Evolutionary conservation across 64 coral and sea anemone genomes (phyloP), one percentile per base, ranked within the genome.

Genomic region (Montipora foliosa): DNA sequence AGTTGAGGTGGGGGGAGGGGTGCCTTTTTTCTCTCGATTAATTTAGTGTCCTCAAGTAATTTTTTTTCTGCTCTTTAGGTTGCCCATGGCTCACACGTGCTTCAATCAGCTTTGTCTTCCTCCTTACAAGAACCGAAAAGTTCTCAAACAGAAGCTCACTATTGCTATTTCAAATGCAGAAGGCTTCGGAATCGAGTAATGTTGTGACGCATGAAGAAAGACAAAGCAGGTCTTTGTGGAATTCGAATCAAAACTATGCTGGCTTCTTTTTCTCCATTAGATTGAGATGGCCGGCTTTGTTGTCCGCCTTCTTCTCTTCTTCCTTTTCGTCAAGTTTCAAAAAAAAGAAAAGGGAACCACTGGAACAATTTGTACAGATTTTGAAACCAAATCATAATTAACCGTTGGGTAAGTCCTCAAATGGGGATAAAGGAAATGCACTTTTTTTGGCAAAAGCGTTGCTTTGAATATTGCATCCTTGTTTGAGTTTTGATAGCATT

Each of bases 151-250:
- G 72, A 99, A 99, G 59, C 73, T 99, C 13, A 99, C 90, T 48
- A 96, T 99, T 87, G 98, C 98, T 14, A 96, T 99, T 67, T 99
- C 98, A 14, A 99, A 99, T 55, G 95, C 98, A 19, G 98, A 99
- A 74, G 98, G 98, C 44, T 99, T 99, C 92, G 98, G 98, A 47
- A 99, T 99, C 76, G 95, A 99, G 57, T 99, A 92, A 90, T 15
- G 55, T 2, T 44, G 73, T 4, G 45, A 29, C 13, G 24, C 25
- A 17, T 50, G 15, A 25, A 3, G 13, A 47, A 77, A 29, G 5
- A 24, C 87, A 60, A 62, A 62, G 87, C 72, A 2, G 59, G 72
- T 57, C 74, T 79, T 75, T 52, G 86, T 7, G 24, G 74, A n/a
- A 19, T 49, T 50, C 12, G 37, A 11, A 1, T n/a, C 25, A 50